A percentile compares a stretch with the other conserved stretches of the same genome.
Evolutionary conservation across 1,140 invertebrate genomes (phyloP).

Genomic region (Cheumatopsyche charites): DNA sequence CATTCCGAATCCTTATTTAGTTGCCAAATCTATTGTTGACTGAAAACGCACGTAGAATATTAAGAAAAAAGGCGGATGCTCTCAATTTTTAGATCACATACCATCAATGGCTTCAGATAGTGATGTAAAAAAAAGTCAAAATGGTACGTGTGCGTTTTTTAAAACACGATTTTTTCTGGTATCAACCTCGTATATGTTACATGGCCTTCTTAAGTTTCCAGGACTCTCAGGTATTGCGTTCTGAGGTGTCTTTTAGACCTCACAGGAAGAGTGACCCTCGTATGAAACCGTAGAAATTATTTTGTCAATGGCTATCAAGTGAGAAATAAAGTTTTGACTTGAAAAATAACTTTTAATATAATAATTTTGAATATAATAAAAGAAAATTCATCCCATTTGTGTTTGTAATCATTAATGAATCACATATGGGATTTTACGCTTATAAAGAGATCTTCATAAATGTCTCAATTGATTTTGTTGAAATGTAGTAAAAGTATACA

Average conservation of each 20-base stretch:
- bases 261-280: conserved; percentile 31
- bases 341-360: too few species aligned
- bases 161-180: conserved; percentile 37
- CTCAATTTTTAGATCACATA: conserved; percentile 17
- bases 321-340: too few species aligned
- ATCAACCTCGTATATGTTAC: conserved; percentile 35
- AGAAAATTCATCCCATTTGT: too few species aligned
- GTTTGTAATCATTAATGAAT: too few species aligned
- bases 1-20: neutral
- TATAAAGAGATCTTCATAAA: too few species aligned
- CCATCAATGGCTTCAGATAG: conserved; percentile 32
- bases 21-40: too few species aligned
- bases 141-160: neutral
- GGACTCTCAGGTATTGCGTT: conserved; percentile 29
- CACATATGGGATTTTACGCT: too few species aligned
- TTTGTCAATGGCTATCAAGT: neutral
- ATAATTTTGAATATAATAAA: too few species aligned
- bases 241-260: conserved; percentile 36
- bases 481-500: too few species aligned
- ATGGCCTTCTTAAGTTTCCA: conserved; percentile 43
- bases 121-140: conserved; percentile 3
- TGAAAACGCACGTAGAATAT: too few species aligned
- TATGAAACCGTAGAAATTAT: conserved; percentile 35
- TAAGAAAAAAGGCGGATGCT: conserved; percentile 1
- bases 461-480: too few species aligned